phyloP scores from a whole-genome alignment of 1,140 invertebrate species.

The Vanessa atalanta region DNA sequence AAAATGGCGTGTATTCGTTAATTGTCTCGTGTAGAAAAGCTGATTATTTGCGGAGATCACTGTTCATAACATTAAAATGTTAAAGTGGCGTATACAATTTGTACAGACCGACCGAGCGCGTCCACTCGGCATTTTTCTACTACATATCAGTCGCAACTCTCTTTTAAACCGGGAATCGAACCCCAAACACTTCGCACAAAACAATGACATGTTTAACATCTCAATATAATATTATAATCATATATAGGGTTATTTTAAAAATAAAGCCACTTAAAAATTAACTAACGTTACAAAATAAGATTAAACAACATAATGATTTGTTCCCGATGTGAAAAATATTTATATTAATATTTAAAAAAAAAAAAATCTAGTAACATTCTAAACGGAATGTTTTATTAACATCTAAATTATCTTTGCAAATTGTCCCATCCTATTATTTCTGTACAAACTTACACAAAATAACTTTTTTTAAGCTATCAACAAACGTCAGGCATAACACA shows the following conservation, averaged over 20 bases:
- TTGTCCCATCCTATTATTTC: slow-evolving; percentile 77
- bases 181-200: slow-evolving; percentile 76
- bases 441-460: slow-evolving; percentile 79
- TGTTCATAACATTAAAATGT: slow-evolving; percentile 70
- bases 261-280: slow-evolving; percentile 79
- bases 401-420: slow-evolving; percentile 81
- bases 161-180: slow-evolving; percentile 65
- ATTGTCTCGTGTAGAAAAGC: slow-evolving; percentile 24
- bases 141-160: slow-evolving; percentile 79
- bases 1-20: slow-evolving; percentile 15
- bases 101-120: slow-evolving; percentile 66
- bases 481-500: slow-evolving; percentile 59
- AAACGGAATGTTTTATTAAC: slow-evolving; percentile 78
- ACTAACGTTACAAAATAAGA: slow-evolving; percentile 80
- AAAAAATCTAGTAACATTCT: slow-evolving; percentile 80
- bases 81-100: slow-evolving; percentile 77
- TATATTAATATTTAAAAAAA: slow-evolving; percentile 73
- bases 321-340: slow-evolving; percentile 79
- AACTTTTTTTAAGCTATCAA: slow-evolving; percentile 77
- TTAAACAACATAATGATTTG: slow-evolving; percentile 81
- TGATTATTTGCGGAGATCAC: slow-evolving; percentile 55
- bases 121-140: slow-evolving; percentile 61
- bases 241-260: slow-evolving; percentile 75
- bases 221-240: slow-evolving; percentile 77
- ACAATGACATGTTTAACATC: slow-evolving; percentile 79